A percentile compares a stretch with the other conserved stretches of the same genome.
Evolutionary conservation across 2,888 invertebrate species (phyloP).

Genomic region (Panopea generosa): DNA sequence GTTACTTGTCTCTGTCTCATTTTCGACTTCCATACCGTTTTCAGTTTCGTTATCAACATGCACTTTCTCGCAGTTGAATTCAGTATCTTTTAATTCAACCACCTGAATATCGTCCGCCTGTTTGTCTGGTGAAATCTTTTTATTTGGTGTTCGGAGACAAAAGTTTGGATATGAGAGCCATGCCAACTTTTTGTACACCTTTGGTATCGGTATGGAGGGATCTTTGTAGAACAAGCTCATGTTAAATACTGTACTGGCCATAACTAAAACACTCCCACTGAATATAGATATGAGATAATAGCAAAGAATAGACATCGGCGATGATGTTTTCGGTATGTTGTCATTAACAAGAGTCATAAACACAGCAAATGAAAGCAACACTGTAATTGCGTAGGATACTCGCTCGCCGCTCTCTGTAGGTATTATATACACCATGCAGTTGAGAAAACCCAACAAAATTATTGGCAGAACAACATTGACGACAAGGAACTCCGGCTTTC

Average conservation of each 20-base stretch:
- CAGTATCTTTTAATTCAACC: too few relatives aligned
- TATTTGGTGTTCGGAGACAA: too few relatives aligned
- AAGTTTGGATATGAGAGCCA: too few relatives aligned
- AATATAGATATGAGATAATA: slow-evolving; percentile 31
- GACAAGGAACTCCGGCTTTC: slow-evolving; percentile 23
- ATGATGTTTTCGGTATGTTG: slow-evolving; percentile 46
- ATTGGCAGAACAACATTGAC: slow-evolving; percentile 40
- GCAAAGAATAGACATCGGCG: slow-evolving; percentile 40
- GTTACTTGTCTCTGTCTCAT: too few relatives aligned
- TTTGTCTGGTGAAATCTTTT: too few relatives aligned
- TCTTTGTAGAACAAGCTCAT: slow-evolving; percentile 24
- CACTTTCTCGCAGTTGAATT: too few relatives aligned
- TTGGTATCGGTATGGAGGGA: background rate
- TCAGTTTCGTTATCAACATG: too few relatives aligned
- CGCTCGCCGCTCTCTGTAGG: slow-evolving; percentile 41
- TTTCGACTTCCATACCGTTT: too few relatives aligned
- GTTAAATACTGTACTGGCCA: slow-evolving; percentile 22
- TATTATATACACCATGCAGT: slow-evolving; percentile 29
- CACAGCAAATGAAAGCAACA: slow-evolving; percentile 42
- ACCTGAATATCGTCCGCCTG: too few relatives aligned
- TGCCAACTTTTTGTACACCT: background rate
- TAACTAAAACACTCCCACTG: slow-evolving; percentile 24
- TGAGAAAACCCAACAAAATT: slow-evolving; percentile 24
- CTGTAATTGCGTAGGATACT: slow-evolving; percentile 35
- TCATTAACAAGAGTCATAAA: slow-evolving; percentile 46